Base-by-base conservation (phyloP, 2,888 invertebrate species). In the Leptinotarsa rubiginosa region DNA sequence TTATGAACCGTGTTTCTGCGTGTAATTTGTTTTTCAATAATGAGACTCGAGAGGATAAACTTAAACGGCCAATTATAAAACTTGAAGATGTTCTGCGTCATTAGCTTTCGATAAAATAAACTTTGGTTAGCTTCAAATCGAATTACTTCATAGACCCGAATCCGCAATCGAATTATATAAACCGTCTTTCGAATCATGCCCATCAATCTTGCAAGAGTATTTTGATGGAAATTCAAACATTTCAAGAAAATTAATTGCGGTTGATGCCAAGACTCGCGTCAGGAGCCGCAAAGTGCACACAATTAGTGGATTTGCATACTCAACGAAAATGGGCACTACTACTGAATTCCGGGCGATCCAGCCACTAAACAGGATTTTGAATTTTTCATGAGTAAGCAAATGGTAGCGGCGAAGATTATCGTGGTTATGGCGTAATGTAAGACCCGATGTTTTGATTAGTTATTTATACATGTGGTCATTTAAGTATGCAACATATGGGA, bases 221-320 rank as follows among this genome's bases (percentile, higher is more conserved):
- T 62, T 73, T 66, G 72, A 69, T 71, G 69, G 66, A 31, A 71
- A 49, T 69, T 59, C 77, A 77, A 75, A 75, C 71, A 73, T 73
- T 75, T 70, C 69, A 52, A 10, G 49, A 50, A 69, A 75, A 73
- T 73, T 75, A 75, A 67, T 47, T 52, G 52, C 20, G 65, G 25
- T 71, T 74, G 64, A 71, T 71, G 62, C 74, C 47, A 62, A 62
- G 70, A 56, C 56, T 18, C 22, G 67, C 25, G 66, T 62, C 52
- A 47, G 47, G 69, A 67, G 59, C 70, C 67, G 66, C 67, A 22
- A 70, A 74, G 50, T 66, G 70, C 73, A 65, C 64, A 69, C 65
- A 73, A 73, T 73, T 73, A 73, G 47, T 2, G 65, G 74, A 74
- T 74, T 74, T 74, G 74, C 74, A 74, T 74, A 65, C 69, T 67